phyloP scores from a whole-genome alignment of 2,113 vertebrate species.

The Podarcis raffonei region DNA sequence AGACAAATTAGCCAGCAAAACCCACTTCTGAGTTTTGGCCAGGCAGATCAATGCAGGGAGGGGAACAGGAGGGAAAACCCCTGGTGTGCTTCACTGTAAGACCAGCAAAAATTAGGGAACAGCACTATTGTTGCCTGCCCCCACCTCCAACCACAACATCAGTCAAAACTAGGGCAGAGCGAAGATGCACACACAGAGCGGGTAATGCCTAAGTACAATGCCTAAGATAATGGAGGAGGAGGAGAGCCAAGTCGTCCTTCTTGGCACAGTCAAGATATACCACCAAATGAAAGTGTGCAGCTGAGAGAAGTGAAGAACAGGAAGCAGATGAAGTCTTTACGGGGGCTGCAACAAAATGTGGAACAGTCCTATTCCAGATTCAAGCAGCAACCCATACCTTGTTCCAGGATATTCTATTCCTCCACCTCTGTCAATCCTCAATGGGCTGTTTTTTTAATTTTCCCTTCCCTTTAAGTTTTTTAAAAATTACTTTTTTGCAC shows the following conservation, averaged over 20 bases:
- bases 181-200: not conserved
- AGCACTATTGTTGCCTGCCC: not conserved
- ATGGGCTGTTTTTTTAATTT: too few species aligned
- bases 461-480: not conserved
- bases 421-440: not conserved
- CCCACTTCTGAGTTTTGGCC: not conserved
- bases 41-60: not conserved
- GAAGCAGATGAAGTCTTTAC: not conserved
- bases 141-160: not conserved
- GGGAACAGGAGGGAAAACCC: not conserved
- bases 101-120: not conserved
- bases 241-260: not conserved
- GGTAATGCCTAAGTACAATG: not conserved
- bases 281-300: not conserved
- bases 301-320: not conserved
- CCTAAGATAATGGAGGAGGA: not conserved
- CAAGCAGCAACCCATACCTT: not conserved
- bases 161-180: not conserved
- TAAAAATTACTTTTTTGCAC: not conserved
- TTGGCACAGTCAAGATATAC: not conserved
- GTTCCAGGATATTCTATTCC: not conserved
- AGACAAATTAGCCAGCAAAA: not conserved
- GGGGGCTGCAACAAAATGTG: not conserved
- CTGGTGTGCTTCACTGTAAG: not conserved
- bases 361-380: not conserved